Conservation (phyloP, 2,888 invertebrate species). For the Cheilosia vulpina region DNA sequence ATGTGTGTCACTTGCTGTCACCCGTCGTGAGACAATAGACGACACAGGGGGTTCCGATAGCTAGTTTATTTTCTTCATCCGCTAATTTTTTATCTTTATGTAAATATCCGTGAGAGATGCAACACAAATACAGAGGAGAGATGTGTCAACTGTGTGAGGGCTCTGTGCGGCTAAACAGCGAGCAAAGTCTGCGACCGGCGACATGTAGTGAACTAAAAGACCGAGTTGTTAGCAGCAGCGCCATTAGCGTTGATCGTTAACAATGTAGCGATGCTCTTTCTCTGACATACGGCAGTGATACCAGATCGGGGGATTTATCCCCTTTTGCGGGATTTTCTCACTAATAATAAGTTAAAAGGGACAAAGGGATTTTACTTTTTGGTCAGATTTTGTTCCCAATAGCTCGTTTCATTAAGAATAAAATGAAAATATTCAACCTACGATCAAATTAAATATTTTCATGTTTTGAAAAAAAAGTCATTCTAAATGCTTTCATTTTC, state of each 20-base stretch:
- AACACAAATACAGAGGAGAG: neutral
- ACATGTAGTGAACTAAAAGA: constrained; percentile 39
- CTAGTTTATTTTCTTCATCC: too few relatives aligned
- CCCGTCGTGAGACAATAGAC: constrained; percentile 31
- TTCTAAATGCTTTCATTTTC: too few relatives aligned
- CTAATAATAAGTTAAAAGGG: too few relatives aligned
- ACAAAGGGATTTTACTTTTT: too few relatives aligned
- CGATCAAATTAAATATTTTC: too few relatives aligned
- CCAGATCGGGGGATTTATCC: too few relatives aligned
- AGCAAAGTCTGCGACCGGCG: constrained; percentile 13
- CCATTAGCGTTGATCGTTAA: constrained; percentile 28
- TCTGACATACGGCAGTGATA: constrained; percentile 3
- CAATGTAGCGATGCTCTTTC: constrained; percentile 34
- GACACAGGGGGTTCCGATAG: neutral
- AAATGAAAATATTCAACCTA: too few relatives aligned
- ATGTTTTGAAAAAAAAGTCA: too few relatives aligned
- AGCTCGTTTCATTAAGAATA: too few relatives aligned
- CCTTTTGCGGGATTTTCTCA: too few relatives aligned
- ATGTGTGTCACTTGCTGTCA: constrained; percentile 33
- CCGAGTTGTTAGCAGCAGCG: constrained; percentile 29
- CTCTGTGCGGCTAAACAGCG: constrained; percentile 5
- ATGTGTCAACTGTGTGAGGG: constrained; percentile 19
- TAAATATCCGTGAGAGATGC: neutral
- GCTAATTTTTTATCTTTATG: constrained; percentile 12
- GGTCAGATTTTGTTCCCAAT: too few relatives aligned